These are phyloP conservation scores for Probosciger aterrimus DNA, from an alignment of 2,113 vertebrate genomes.

Conservation along the genomic window DNA sequence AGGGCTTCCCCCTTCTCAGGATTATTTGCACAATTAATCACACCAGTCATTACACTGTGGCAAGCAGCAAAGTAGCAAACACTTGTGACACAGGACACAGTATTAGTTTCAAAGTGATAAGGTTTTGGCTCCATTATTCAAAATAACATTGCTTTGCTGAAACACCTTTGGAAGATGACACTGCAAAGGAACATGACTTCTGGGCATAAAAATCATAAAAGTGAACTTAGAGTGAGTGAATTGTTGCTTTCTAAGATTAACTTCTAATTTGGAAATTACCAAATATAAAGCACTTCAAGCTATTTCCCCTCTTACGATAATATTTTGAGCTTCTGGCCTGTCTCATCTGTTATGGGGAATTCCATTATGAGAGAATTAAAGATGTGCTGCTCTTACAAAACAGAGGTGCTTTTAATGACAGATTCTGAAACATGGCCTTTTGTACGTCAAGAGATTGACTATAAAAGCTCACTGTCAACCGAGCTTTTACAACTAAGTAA, in stretches of 20 bases:
- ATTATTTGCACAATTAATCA: background rate
- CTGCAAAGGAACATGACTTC: background rate
- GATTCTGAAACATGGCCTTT: constrained; percentile 46
- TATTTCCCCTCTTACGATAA: background rate
- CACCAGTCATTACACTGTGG: background rate
- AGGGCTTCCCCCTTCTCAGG: background rate
- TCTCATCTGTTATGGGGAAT: constrained; percentile 24
- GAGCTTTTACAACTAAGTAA: background rate
- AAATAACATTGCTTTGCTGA: background rate
- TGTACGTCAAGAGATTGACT: constrained; percentile 55
- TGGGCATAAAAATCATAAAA: background rate
- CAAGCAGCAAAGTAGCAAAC: background rate
- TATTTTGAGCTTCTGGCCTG: constrained; percentile 36
- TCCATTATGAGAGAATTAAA: constrained; percentile 54
- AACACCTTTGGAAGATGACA: background rate
- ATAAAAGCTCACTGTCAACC: constrained; percentile 65
- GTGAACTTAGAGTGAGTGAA: background rate
- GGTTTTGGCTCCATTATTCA: background rate
- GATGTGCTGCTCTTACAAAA: constrained; percentile 48
- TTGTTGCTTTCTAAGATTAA: background rate
- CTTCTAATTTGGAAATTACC: constrained; percentile 17
- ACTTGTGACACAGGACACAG: background rate
- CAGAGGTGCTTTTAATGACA: constrained; percentile 59
- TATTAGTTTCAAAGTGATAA: background rate
- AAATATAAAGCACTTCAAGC: constrained; percentile 7